phyloP scores from a whole-genome alignment of 92 coral and sea anemone genomes.

The Pocillopora meandrina region DNA sequence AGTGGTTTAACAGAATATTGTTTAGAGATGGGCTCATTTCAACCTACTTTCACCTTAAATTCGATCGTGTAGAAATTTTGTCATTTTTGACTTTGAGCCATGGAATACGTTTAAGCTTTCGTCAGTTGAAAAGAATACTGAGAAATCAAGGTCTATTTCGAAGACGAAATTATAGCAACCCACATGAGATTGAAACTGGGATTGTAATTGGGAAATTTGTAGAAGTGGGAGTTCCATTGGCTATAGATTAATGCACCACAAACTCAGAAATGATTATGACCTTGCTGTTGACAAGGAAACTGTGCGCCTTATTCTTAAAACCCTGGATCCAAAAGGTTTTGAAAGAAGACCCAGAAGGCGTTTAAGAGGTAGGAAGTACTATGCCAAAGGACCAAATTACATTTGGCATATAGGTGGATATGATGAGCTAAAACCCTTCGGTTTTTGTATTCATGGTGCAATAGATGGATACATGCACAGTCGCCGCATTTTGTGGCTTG shows the following conservation, averaged over 20 bases:
- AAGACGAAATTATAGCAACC: slow-evolving; percentile 33
- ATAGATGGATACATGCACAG: slow-evolving; percentile 50
- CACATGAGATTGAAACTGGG: slow-evolving; percentile 23
- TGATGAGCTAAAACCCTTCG: slow-evolving; percentile 47
- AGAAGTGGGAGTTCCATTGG: slow-evolving; percentile 40
- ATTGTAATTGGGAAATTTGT: slow-evolving; percentile 34
- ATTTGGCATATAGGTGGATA: slow-evolving; percentile 35
- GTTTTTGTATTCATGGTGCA: slow-evolving; percentile 51
- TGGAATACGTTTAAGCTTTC: slow-evolving; percentile 16
- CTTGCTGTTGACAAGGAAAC: slow-evolving; percentile 7
- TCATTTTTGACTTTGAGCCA: slow-evolving; percentile 11
- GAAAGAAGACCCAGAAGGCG: not conserved
- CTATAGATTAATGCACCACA: slow-evolving; percentile 17
- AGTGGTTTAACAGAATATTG: slow-evolving; percentile 28
- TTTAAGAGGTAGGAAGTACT: not conserved
- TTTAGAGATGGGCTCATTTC: not conserved
- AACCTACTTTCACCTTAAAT: not conserved
- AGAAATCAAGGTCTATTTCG: slow-evolving; percentile 37
- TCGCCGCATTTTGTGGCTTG: slow-evolving; percentile 54
- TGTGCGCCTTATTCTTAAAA: slow-evolving; percentile 25
- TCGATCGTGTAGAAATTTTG: not conserved
- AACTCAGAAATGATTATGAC: slow-evolving; percentile 6
- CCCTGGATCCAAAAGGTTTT: slow-evolving; percentile 10
- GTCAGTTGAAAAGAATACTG: slow-evolving; percentile 25
- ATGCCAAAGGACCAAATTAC: slow-evolving; percentile 21